Evolutionary conservation across 2,113 vertebrate species (phyloP), one percentile per base, ranked within the genome.

Genomic region (Empidonax alnorum): DNA sequence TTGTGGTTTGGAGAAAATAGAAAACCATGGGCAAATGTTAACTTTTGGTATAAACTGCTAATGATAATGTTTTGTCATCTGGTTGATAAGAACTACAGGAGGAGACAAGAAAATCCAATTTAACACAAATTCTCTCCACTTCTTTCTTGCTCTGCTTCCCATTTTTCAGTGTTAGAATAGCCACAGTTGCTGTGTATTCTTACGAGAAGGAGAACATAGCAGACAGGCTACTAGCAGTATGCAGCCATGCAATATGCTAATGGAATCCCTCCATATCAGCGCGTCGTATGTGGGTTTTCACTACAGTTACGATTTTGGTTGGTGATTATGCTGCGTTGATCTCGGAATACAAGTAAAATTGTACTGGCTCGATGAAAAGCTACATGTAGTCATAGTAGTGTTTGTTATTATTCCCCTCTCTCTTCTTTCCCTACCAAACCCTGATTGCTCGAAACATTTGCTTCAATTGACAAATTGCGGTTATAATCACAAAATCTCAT

Each of bases 11-110:
- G 61, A 75, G 86, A 84, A 88, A 96, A 97, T 80, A 96, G 52
- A 94, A 96, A 81, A 95, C 9, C 15, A 61, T 86, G 55, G 66
- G 71, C 74, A 94, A 97, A 95, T 61, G 62, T 71, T 92, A 94
- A 67, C 41, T 75, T 97, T 94, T 74, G 30, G 41, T 83, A 65
- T 89, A 91, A 97, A 81, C 67, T 94, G 68, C 85, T 91, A 65
- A 96, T 89, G 77, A 65, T 79, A 93, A 81, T 92, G 37, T 93
- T 96, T 96, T 95, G 86, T 96, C 73, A 95, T 95, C 90, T 97
- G 33, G 31, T 65, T 93, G 93, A 94, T 96, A 95, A 67, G 94
- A 87, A 44, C 59, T 94, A 80, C 53, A 66, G 79, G 66, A 91
- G 77, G 82, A 93, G 72, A 93, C 65, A 79, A 94, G 92, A 91